A percentile compares a stretch with the other conserved stretches of the same genome.
Evolutionary conservation across 2,888 invertebrate genomes (phyloP).

Genomic region (Yponomeuta sedellus): DNA sequence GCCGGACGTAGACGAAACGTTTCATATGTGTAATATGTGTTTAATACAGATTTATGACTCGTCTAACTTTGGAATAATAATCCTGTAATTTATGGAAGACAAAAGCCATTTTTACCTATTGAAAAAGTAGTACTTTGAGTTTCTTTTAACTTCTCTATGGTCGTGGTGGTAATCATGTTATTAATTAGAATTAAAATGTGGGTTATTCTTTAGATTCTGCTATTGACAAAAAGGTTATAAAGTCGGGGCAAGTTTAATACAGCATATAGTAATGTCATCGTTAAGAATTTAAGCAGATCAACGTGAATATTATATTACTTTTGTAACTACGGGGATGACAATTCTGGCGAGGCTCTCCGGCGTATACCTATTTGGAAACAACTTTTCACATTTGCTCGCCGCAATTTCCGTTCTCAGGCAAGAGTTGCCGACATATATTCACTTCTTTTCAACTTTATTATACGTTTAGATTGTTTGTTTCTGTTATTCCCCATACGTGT

Average conservation of each 20-base stretch:
- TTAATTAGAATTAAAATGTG: too few relatives aligned
- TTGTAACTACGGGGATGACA: conserved; percentile 18
- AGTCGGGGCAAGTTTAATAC: not conserved
- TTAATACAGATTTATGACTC: too few relatives aligned
- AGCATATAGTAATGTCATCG: conserved; percentile 3
- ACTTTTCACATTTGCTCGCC: conserved; percentile 53
- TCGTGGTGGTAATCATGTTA: too few relatives aligned
- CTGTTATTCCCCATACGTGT: not conserved
- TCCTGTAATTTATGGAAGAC: too few relatives aligned
- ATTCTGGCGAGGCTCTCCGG: conserved; percentile 14
- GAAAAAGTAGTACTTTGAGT: too few relatives aligned
- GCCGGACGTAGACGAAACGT: too few relatives aligned
- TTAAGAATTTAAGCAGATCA: conserved; percentile 12
- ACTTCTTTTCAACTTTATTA: conserved; percentile 21
- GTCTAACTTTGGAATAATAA: too few relatives aligned
- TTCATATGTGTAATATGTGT: too few relatives aligned
- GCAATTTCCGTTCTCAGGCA: conserved; percentile 42
- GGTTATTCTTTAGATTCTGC: too few relatives aligned
- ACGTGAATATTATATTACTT: conserved; percentile 14
- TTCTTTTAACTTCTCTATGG: too few relatives aligned
- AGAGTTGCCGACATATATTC: conserved; percentile 16
- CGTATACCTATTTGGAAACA: conserved; percentile 31
- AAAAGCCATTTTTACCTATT: too few relatives aligned
- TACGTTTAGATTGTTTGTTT: conserved; percentile 11
- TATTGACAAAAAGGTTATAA: not conserved